Evolutionary conservation across 1,140 invertebrate species (phyloP), one percentile per base, ranked within the genome.

Genomic region (Mamestra configurata): DNA sequence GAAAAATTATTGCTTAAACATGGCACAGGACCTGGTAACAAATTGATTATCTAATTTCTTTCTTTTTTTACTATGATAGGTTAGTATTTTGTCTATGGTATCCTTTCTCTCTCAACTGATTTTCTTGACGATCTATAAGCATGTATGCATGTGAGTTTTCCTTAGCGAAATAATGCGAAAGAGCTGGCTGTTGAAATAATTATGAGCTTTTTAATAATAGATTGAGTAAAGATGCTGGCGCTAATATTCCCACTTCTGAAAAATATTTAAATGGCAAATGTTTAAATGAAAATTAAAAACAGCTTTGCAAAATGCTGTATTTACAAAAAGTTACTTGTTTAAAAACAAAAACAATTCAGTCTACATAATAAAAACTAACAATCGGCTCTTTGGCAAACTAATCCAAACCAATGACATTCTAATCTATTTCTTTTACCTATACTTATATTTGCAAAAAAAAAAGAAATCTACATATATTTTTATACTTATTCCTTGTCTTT

Each of bases 401-500:
- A 55, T 22, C 53, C 8, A 24, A 55, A 13, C 20, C 22, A 18
- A 24, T 55, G 53, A 55, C 53, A 55, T 55, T 55, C 24, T 55
- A 20, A 53, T 53, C 51, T 53, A 20, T 55, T 55, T 0, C 22
- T 24, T 22, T 55, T 24, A 11, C 22, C 2, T 53, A 5, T 20
- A 8, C 22, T 24, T 55, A 24, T 24, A 24, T 55, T 55, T 55
- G 24, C 22, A 55, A 22, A 55, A 55, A 55, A 24, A 27, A 24
- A 55, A 53, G 20, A 8, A n/a, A 55, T 18, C 10, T 55, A 8
- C 18, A 55, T n/a, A 55, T 27, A 53, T 55, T 55, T 55, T 55
- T 55, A 55, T 55, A 55, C 22, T n/a, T 24, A 55, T 24, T 27
- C 20, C 53, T 55, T 24, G 53, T 55, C 53, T 55, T 55, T 55